Percentiles rank a stretch among this genome's conserved stretches.
These are phyloP conservation scores for Zosterops japonicus DNA, from an alignment of 2,113 vertebrate genomes.

Conservation along the genomic window DNA sequence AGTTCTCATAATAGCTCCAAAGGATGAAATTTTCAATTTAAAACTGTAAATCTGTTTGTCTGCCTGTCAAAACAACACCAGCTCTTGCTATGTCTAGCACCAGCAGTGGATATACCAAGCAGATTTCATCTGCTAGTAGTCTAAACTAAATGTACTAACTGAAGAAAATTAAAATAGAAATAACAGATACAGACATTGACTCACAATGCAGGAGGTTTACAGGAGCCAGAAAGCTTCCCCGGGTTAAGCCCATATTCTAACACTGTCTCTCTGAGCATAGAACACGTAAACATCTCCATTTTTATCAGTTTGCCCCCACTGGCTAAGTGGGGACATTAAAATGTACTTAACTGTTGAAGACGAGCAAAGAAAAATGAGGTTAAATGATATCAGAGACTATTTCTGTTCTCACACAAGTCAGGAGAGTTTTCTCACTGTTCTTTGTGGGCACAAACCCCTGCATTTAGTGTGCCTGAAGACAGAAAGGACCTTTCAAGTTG, in stretches of 20 bases:
- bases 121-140: slow-evolving; percentile 46
- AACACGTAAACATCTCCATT: not conserved
- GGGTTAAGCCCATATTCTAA: not conserved
- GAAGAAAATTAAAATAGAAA: slow-evolving; percentile 36
- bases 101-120: not conserved
- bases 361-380: not conserved
- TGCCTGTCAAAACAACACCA: slow-evolving; percentile 65
- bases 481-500: not conserved
- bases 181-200: slow-evolving; percentile 31
- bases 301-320: not conserved
- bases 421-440: not conserved
- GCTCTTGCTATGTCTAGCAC: slow-evolving; percentile 52
- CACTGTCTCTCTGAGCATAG: not conserved
- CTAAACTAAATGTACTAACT: slow-evolving; percentile 25
- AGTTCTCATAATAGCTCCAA: slow-evolving; percentile 23
- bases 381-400: not conserved
- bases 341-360: not conserved
- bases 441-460: not conserved
- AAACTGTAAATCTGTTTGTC: slow-evolving; percentile 57
- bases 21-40: slow-evolving; percentile 52
- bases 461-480: not conserved
- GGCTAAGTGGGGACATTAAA: not conserved
- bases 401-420: not conserved
- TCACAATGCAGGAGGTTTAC: not conserved
- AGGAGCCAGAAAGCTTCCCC: not conserved